Evolutionary conservation across 2,797 vertebrate genomes (phyloP).

Genomic region (Ateles fusciceps): DNA sequence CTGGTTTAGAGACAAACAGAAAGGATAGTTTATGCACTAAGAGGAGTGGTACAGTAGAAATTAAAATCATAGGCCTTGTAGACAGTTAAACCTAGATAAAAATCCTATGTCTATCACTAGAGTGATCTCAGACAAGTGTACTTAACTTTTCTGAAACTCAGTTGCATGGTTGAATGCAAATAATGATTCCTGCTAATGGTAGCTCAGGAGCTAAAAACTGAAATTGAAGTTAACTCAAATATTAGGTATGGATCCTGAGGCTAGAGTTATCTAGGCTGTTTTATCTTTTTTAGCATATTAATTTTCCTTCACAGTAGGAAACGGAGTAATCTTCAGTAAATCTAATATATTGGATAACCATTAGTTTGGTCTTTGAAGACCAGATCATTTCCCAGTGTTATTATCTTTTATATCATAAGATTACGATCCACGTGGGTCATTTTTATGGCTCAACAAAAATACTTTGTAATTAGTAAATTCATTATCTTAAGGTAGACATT

Average conservation of each 20-base stretch:
- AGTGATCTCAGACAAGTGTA: background rate
- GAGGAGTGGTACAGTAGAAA: background rate
- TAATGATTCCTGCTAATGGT: background rate
- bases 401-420: conserved; percentile 20
- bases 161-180: background rate
- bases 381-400: background rate
- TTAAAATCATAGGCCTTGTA: background rate
- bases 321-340: background rate
- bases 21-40: background rate
- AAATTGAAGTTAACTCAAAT: background rate
- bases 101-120: background rate
- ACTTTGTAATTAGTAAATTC: background rate
- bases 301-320: background rate
- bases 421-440: background rate
- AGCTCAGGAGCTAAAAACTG: background rate
- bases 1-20: background rate
- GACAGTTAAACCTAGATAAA: background rate
- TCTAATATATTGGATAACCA: background rate
- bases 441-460: background rate
- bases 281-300: background rate
- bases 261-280: background rate
- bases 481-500: background rate
- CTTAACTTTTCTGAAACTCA: background rate
- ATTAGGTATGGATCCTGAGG: background rate
- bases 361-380: background rate